These are phyloP conservation scores for Glossophaga mutica DNA, from an alignment of 2,797 vertebrate genomes.

Conservation along the genomic window DNA sequence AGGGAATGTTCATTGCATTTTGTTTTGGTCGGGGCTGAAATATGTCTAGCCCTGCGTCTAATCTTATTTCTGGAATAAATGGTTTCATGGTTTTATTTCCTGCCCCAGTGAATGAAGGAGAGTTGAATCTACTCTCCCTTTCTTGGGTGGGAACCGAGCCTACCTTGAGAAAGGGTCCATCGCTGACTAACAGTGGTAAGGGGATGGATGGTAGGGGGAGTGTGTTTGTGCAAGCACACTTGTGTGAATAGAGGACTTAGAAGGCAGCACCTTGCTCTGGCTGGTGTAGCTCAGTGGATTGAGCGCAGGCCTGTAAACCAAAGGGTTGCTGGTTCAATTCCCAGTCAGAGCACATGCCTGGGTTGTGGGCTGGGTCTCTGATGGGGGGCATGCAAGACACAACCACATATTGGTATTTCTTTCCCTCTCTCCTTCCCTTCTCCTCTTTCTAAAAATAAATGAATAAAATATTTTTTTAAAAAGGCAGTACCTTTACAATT, in stretches of 20 bases:
- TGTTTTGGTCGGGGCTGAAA: not conserved
- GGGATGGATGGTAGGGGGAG: not conserved
- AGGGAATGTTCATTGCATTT: not conserved
- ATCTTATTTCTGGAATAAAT: not conserved
- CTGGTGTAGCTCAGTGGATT: too few relatives aligned
- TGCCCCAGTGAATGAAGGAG: not conserved
- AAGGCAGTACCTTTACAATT: not conserved
- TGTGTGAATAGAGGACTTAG: not conserved
- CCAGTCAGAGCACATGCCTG: too few relatives aligned
- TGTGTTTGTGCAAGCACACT: not conserved
- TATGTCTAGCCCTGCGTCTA: not conserved
- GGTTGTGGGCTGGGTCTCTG: too few relatives aligned
- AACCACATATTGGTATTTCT: too few relatives aligned
- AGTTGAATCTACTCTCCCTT: not conserved
- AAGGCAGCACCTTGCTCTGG: not conserved
- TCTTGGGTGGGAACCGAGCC: not conserved
- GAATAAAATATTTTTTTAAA: not conserved
- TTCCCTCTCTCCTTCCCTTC: too few relatives aligned
- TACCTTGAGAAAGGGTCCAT: not conserved
- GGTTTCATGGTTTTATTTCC: not conserved
- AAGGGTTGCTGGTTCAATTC: too few relatives aligned
- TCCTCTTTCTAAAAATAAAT: too few relatives aligned
- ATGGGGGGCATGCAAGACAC: too few relatives aligned
- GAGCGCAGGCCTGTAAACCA: too few relatives aligned
- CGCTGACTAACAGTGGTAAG: rapidly evolving